These are phyloP conservation scores for Oceanodroma leucorhoa DNA, from an alignment of 2,797 vertebrate genomes.

Conservation along the genomic window DNA sequence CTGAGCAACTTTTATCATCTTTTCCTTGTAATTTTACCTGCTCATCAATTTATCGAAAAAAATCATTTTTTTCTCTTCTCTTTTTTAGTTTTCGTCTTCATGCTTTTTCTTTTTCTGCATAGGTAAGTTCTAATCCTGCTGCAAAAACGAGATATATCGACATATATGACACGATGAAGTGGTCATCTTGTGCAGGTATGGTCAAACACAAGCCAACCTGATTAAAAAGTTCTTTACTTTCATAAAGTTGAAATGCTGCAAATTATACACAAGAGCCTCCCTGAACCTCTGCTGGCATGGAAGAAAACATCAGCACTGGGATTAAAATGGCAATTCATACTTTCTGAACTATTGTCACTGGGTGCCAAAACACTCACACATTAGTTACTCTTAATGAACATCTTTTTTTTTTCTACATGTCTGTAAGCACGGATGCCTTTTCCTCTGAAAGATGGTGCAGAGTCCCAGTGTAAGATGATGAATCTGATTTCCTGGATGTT, in stretches of 20 bases:
- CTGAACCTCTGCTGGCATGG: not conserved
- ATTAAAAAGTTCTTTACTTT: not conserved
- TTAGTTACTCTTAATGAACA: not conserved
- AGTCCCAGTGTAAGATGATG: not conserved
- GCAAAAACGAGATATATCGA: not conserved
- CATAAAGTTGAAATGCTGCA: not conserved
- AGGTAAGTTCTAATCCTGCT: not conserved
- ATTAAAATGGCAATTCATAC: not conserved
- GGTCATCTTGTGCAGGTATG: not conserved
- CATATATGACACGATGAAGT: not conserved
- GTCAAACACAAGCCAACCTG: not conserved
- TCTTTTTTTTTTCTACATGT: not conserved
- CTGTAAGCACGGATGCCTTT: not conserved
- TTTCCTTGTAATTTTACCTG: not conserved
- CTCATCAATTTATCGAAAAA: not conserved
- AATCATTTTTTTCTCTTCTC: not conserved
- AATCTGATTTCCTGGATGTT: not conserved
- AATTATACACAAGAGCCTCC: rapidly evolving
- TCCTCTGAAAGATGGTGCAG: not conserved
- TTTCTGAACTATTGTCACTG: not conserved
- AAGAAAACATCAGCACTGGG: not conserved
- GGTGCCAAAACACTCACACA: not conserved
- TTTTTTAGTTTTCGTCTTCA: not conserved
- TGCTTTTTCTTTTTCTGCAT: not conserved
- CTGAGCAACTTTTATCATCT: not conserved